Conservation (phyloP, 2,888 invertebrate genomes). For the Micoletzkya japonica region DNA sequence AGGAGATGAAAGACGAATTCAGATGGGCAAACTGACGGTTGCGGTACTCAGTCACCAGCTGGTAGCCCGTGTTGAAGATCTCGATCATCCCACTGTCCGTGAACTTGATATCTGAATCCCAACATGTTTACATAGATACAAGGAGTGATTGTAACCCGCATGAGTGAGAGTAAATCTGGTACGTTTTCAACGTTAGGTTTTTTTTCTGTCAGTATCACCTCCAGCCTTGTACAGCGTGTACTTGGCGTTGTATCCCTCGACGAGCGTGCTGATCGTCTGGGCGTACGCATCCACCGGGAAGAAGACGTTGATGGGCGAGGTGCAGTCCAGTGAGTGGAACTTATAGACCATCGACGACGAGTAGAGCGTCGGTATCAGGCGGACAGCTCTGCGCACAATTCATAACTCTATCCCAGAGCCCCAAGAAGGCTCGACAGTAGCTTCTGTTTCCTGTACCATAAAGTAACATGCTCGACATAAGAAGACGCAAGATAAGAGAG, state of each 20-base stretch:
- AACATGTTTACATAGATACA: no score
- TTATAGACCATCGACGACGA: conserved; percentile 23
- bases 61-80: not conserved
- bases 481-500: not conserved
- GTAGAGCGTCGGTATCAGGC: conserved; percentile 14
- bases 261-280: conserved; percentile 39
- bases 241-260: conserved; percentile 20
- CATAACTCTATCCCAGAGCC: no score
- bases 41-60: conserved; percentile 3
- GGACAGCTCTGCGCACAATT: not conserved
- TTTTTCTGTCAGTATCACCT: no score
- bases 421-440: no score
- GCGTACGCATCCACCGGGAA: conserved; percentile 52
- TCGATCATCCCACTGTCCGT: not conserved
- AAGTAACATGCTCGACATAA: no score
- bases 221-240: not conserved
- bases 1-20: no score
- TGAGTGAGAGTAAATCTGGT: no score
- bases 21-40: no score
- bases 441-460: no score
- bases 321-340: conserved; percentile 4
- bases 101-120: not conserved
- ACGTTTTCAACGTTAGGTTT: no score
- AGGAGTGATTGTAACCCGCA: no score
- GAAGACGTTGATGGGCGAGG: conserved; percentile 21